A percentile compares a stretch with the other conserved stretches of the same genome.
Conservation (phyloP, 2,113 vertebrate species). For the Xiphias gladius region DNA sequence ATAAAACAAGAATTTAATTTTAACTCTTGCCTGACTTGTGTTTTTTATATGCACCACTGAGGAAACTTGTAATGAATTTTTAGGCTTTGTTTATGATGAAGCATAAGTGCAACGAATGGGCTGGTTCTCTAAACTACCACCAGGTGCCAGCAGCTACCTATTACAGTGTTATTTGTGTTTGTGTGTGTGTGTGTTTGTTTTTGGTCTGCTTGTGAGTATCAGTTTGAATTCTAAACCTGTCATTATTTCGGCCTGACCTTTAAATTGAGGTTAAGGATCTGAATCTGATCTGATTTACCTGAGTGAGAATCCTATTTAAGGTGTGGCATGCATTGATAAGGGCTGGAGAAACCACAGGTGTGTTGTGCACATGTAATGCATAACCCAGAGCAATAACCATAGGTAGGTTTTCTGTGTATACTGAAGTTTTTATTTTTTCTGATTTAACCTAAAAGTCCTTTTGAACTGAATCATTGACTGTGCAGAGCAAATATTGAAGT, state of each 20-base stretch:
- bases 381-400: background rate
- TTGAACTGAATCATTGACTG: background rate
- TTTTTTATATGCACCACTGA: conserved; percentile 47
- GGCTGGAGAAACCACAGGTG: background rate
- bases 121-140: conserved; percentile 63
- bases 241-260: background rate
- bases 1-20: conserved; percentile 71
- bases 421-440: background rate
- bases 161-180: background rate
- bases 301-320: no score
- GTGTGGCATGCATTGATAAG: background rate
- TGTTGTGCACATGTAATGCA: background rate
- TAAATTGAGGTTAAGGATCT: background rate
- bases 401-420: background rate
- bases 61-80: conserved; percentile 55
- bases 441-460: background rate
- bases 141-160: conserved; percentile 78
- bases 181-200: background rate
- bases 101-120: background rate
- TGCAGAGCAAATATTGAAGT: background rate
- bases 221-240: background rate
- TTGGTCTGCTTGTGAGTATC: background rate
- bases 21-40: conserved; percentile 42
- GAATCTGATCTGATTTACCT: no score
- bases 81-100: conserved; percentile 50